Evolutionary conservation across 2,797 vertebrate species (phyloP).

Genomic region (Rhinoraja longicauda): DNA sequence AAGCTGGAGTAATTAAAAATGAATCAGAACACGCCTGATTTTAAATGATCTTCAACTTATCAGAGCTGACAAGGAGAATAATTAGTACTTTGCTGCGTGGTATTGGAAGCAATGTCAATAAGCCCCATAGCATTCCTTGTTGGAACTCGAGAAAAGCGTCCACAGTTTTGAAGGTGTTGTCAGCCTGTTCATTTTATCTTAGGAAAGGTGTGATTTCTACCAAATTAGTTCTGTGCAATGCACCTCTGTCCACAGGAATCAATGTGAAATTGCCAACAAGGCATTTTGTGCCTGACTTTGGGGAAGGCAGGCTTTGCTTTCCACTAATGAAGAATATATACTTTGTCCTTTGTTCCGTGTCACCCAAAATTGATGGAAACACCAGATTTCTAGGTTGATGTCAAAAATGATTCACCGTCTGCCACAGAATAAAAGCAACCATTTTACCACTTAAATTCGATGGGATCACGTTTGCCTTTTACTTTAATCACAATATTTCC

Average conservation of each 20-base stretch:
- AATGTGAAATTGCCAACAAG: background rate
- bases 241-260: background rate
- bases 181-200: background rate
- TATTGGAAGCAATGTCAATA: slow-evolving; percentile 12
- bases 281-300: background rate
- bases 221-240: slow-evolving; percentile 1
- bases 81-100: background rate
- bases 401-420: background rate
- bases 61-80: slow-evolving; percentile 6
- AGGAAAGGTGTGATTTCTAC: background rate
- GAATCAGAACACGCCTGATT: background rate
- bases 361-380: background rate
- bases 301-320: background rate
- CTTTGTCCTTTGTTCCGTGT: background rate
- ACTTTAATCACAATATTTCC: background rate
- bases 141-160: background rate
- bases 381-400: background rate
- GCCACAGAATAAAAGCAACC: background rate
- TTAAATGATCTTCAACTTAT: slow-evolving; percentile 12
- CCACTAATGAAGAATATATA: background rate
- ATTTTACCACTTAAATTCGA: background rate
- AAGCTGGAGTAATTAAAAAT: slow-evolving; percentile 11
- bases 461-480: background rate
- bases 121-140: background rate
- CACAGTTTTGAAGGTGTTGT: background rate